phyloP scores from a whole-genome alignment of 2,888 invertebrate species.

The Schizotus pectinicornis region DNA sequence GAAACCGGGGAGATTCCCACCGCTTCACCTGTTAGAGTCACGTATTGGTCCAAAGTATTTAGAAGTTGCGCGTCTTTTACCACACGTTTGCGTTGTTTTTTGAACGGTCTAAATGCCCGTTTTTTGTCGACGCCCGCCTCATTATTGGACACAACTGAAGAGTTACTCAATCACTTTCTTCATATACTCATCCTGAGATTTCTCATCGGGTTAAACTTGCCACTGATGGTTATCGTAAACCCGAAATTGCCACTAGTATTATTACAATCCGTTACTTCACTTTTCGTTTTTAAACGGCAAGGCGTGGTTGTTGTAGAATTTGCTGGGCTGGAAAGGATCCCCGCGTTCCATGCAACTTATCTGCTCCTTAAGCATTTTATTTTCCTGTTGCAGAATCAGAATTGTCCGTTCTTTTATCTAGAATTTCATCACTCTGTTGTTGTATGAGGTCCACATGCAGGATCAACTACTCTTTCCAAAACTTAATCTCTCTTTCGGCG shows the following conservation, averaged over 20 bases:
- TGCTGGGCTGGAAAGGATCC: constrained; percentile 56
- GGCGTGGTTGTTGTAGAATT: constrained; percentile 4
- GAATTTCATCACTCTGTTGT: constrained; percentile 85
- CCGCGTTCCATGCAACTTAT: constrained; percentile 73
- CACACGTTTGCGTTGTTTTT: constrained; percentile 53
- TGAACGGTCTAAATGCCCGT: constrained; percentile 42
- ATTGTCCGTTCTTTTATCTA: constrained; percentile 84
- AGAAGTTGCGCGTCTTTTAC: constrained; percentile 61
- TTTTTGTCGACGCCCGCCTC: constrained; percentile 51
- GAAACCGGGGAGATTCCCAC: constrained; percentile 51
- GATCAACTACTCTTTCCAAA: constrained; percentile 80
- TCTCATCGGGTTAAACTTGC: no score
- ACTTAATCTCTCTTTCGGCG: no score
- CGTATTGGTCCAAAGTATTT: constrained; percentile 62
- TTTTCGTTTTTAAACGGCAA: constrained; percentile 37
- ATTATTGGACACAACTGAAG: constrained; percentile 55
- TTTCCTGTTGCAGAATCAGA: constrained; percentile 79
- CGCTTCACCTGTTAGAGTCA: constrained; percentile 63
- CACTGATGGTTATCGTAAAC: no score
- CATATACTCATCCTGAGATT: constrained; percentile 57
- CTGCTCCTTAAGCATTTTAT: constrained; percentile 68
- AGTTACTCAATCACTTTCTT: constrained; percentile 55
- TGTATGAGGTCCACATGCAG: constrained; percentile 88
- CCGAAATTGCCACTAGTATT: constrained; percentile 17
- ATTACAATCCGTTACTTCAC: constrained; percentile 36